Evolutionary conservation across 1,140 invertebrate genomes (phyloP).

Genomic region (Rhizoglyphus robini): DNA sequence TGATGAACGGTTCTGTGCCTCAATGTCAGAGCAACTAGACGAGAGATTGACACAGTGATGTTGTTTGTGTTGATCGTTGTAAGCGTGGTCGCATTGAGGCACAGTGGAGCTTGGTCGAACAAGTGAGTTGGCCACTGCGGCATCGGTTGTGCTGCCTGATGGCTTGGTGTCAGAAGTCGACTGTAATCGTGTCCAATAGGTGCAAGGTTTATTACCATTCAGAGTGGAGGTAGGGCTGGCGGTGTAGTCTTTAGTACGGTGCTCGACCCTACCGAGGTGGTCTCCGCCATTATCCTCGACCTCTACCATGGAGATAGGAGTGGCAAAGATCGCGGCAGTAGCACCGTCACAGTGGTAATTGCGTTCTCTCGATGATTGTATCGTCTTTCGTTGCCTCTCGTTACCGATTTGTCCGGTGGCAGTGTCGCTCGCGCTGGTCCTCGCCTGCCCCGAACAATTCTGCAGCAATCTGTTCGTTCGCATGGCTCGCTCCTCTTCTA

Average conservation of each 20-base stretch:
- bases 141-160: neutral
- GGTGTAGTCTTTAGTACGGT: neutral
- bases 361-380: too few relatives aligned
- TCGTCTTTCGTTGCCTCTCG: neutral
- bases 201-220: neutral
- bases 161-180: conserved; percentile 5
- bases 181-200: neutral
- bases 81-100: too few relatives aligned
- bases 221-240: neutral
- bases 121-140: neutral
- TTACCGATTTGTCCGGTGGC: neutral
- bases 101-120: too few relatives aligned
- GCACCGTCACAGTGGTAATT: too few relatives aligned
- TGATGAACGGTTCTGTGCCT: too few relatives aligned
- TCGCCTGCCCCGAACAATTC: neutral
- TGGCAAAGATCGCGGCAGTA: too few relatives aligned
- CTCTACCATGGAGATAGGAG: neutral
- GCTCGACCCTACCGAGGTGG: neutral
- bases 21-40: too few relatives aligned
- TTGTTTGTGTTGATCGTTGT: too few relatives aligned
- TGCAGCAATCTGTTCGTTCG: neutral
- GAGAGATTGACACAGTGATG: too few relatives aligned
- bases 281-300: neutral
- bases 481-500: neutral
- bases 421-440: neutral